phyloP scores from a whole-genome alignment of 2,888 invertebrate species.

The Tryphoninae sp. region DNA sequence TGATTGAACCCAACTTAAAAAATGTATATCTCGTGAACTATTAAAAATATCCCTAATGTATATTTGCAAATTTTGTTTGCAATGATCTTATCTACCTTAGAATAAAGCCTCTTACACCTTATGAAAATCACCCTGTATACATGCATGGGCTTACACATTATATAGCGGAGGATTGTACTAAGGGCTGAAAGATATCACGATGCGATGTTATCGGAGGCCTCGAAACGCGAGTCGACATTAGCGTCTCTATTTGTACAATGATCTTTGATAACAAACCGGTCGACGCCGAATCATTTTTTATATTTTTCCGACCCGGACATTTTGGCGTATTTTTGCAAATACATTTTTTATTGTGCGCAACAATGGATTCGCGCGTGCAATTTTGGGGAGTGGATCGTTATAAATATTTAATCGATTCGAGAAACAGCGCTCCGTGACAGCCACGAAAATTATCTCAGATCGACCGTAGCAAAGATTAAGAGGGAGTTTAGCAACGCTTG shows the following conservation, averaged over 20 bases:
- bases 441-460: background rate
- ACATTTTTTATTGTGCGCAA: background rate
- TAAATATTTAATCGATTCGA: background rate
- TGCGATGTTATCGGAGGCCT: constrained; percentile 23
- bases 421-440: background rate
- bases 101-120: too few species aligned
- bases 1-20: too few species aligned
- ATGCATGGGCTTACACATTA: background rate
- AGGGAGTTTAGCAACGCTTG: too few species aligned
- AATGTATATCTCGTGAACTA: too few species aligned
- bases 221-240: constrained; percentile 3
- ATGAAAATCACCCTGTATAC: background rate
- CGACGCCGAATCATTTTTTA: background rate
- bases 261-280: constrained; percentile 13
- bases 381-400: background rate
- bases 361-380: background rate
- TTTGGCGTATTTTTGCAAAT: background rate
- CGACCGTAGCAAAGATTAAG: too few species aligned
- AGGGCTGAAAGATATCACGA: constrained; percentile 31
- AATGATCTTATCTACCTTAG: too few species aligned
- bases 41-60: too few species aligned
- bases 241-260: constrained; percentile 35
- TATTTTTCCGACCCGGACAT: background rate
- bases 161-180: background rate
- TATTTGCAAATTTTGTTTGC: too few species aligned